A percentile compares a stretch with the other conserved stretches of the same genome.
Evolutionary conservation across 1,140 invertebrate species (phyloP).

Genomic region (Lepidurus couesii): DNA sequence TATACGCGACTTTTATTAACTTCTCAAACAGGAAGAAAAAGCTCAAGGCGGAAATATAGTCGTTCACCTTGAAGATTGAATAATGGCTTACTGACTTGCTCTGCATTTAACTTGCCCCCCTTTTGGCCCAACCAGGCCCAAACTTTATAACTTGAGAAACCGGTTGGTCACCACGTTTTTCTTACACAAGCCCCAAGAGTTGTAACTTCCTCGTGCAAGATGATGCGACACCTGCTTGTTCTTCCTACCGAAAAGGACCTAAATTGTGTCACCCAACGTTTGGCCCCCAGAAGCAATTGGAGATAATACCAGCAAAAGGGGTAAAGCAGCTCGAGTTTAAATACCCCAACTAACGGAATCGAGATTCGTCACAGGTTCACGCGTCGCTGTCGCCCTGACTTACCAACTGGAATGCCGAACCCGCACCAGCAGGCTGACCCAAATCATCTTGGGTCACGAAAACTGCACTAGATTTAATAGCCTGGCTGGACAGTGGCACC

Average conservation of each 20-base stretch:
- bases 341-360: background rate
- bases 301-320: background rate
- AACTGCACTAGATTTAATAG: background rate
- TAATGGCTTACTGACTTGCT: background rate
- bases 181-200: background rate
- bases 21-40: constrained; percentile 1
- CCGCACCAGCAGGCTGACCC: background rate
- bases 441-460: constrained; percentile 15
- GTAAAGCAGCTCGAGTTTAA: background rate
- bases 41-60: constrained; percentile 8
- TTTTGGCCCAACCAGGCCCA: background rate
- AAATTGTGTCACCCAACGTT: background rate
- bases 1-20: background rate
- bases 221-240: background rate
- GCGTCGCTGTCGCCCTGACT: background rate
- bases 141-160: background rate
- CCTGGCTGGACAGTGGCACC: constrained; percentile 18
- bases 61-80: constrained; percentile 19
- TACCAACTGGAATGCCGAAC: background rate
- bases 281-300: background rate
- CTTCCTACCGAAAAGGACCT: background rate
- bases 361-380: constrained; percentile 17
- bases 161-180: background rate
- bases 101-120: background rate
- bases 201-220: background rate